Percentiles rank a stretch among this genome's conserved stretches.
phyloP scores from a whole-genome alignment of 2,888 invertebrate species.

The Caradrina kadenii region DNA sequence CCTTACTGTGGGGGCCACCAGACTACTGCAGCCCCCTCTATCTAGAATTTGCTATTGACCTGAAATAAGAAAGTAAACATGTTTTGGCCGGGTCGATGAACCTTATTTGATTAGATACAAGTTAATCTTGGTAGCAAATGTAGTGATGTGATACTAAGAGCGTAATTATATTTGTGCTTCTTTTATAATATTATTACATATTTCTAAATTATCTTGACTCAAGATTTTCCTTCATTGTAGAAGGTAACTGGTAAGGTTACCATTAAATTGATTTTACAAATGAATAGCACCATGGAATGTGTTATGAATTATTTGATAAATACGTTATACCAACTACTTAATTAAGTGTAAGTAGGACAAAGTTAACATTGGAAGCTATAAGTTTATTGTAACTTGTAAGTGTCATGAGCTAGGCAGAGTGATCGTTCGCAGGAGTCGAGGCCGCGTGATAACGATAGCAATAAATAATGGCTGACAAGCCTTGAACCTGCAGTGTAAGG shows the following conservation, averaged over 20 bases:
- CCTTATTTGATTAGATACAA: conserved; percentile 48
- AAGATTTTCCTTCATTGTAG: not conserved
- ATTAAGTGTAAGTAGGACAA: not conserved
- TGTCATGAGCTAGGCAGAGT: conserved; percentile 57
- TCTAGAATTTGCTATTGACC: conserved; percentile 85
- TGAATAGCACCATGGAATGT: not conserved
- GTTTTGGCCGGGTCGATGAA: conserved; percentile 67
- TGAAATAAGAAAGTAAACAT: conserved; percentile 83
- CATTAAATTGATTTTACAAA: not conserved
- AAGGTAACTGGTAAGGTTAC: not conserved
- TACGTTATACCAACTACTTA: not conserved
- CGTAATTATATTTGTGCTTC: conserved; percentile 4
- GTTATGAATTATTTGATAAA: conserved; percentile 2
- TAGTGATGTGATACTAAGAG: conserved; percentile 11
- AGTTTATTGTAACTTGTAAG: conserved; percentile 22
- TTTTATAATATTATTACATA: conserved; percentile 1
- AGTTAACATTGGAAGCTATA: conserved; percentile 26
- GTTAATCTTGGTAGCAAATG: conserved; percentile 21
- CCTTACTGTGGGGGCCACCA: conserved; percentile 77
- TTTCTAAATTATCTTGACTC: not conserved
- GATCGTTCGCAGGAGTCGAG: conserved; percentile 62
- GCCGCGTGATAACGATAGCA: conserved; percentile 79
- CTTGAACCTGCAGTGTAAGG: conserved; percentile 85
- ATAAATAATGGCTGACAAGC: conserved; percentile 79
- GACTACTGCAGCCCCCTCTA: conserved; percentile 83